These are phyloP conservation scores for Nyctibius bracteatus DNA, from an alignment of 2,113 vertebrate genomes.

Conservation along the genomic window DNA sequence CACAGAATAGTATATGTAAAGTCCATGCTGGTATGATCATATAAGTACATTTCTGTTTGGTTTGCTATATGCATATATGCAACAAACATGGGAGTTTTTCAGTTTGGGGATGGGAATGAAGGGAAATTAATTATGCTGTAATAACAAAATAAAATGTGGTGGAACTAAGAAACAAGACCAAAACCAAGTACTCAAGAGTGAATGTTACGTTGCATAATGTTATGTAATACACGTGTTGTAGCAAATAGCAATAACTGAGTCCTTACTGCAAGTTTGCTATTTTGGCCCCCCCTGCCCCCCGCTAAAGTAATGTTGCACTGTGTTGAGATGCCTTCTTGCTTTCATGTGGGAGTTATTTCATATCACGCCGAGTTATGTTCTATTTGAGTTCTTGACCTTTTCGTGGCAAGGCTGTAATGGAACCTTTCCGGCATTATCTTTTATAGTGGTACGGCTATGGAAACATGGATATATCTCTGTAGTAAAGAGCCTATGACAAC, in stretches of 20 bases:
- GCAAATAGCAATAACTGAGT: not conserved
- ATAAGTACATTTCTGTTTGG: not conserved
- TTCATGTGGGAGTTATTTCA: not conserved
- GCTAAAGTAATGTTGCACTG: not conserved
- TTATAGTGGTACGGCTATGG: not conserved
- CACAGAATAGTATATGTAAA: not conserved
- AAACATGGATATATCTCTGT: not conserved
- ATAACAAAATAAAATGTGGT: not conserved
- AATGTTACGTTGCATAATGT: not conserved
- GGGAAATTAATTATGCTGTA: not conserved
- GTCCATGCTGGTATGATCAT: not conserved
- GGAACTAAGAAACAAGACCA: not conserved
- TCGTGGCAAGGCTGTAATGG: not conserved
- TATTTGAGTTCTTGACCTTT: not conserved
- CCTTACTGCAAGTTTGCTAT: not conserved
- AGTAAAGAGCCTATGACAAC: not conserved
- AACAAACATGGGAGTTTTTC: not conserved
- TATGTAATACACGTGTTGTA: accelerated
- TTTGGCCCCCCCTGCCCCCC: not conserved
- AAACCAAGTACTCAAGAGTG: not conserved
- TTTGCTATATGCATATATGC: not conserved
- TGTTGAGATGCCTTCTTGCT: not conserved
- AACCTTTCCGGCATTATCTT: not conserved
- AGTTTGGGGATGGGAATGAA: not conserved
- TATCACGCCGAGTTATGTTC: not conserved